Evolutionary conservation across 2,888 invertebrate species (phyloP).

Genomic region (Yponomeuta cagnagella): DNA sequence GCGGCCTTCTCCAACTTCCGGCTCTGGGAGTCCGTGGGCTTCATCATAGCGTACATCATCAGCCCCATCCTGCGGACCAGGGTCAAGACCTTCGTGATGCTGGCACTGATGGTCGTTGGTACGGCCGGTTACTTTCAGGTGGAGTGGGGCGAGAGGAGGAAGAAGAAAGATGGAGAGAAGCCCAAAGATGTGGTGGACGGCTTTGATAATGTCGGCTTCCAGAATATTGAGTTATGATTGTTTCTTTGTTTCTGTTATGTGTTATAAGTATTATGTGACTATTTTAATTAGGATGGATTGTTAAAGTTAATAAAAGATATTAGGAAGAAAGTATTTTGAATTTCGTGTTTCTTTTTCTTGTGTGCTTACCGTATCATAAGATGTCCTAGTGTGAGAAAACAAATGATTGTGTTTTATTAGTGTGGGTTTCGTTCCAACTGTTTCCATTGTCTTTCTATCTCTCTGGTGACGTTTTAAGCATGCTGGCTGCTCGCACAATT

Average conservation of each 20-base stretch:
- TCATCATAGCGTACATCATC: constrained; percentile 77
- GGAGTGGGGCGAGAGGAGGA: constrained; percentile 43
- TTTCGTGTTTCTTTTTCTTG: no score
- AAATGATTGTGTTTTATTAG: no score
- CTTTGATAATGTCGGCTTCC: constrained; percentile 56
- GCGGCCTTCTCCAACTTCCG: constrained; percentile 83
- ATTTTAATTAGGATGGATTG: background rate
- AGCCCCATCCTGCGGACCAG: constrained; percentile 70
- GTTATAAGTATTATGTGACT: background rate
- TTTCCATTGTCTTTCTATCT: no score
- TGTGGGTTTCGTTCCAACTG: no score
- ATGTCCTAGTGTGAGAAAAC: no score
- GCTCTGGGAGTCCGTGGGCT: constrained; percentile 81
- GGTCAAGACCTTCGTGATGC: constrained; percentile 71
- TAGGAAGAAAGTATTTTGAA: no score
- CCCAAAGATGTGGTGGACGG: constrained; percentile 39
- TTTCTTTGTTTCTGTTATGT: background rate
- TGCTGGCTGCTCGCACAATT: no score
- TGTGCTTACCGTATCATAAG: no score
- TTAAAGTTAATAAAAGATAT: background rate
- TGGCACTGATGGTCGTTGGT: constrained; percentile 64
- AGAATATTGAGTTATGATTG: constrained; percentile 33
- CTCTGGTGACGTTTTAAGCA: no score
- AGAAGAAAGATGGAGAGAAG: constrained; percentile 31
- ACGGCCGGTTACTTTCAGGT: constrained; percentile 69